These are phyloP conservation scores for Ascaphus truei DNA, from an alignment of 2,113 vertebrate species.

Conservation along the genomic window DNA sequence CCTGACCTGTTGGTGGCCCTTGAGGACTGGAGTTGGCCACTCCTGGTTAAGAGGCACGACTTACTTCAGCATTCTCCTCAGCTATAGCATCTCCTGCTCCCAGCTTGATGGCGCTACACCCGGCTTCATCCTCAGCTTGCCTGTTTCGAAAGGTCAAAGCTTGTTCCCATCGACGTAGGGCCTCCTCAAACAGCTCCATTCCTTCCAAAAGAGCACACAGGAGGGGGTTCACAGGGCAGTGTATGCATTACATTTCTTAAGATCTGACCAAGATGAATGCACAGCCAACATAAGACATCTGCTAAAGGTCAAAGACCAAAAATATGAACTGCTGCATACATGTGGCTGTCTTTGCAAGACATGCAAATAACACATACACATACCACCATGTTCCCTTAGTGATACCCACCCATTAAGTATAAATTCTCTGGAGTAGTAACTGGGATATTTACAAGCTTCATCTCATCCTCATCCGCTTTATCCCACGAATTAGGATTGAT, in stretches of 20 bases:
- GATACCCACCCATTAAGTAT: conserved; percentile 88
- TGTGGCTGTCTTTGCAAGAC: no score
- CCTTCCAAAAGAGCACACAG: conserved; percentile 58
- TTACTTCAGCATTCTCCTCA: conserved; percentile 86
- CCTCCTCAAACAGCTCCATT: conserved; percentile 96
- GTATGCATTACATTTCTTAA: background rate
- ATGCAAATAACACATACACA: no score
- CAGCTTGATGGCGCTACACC: conserved; percentile 74
- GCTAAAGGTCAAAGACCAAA: no score
- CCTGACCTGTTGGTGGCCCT: no score
- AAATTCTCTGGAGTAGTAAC: conserved; percentile 92
- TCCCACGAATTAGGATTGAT: conserved; percentile 86
- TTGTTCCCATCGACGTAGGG: conserved; percentile 88
- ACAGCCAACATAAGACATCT: no score
- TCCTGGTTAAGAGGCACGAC: no score
- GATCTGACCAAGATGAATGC: no score
- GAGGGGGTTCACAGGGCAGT: no score
- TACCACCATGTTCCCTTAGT: no score
- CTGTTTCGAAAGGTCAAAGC: conserved; percentile 82
- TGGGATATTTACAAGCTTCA: conserved; percentile 80
- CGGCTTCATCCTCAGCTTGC: conserved; percentile 77
- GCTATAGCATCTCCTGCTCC: conserved; percentile 87
- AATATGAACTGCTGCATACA: no score
- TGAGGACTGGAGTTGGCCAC: no score
- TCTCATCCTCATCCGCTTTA: conserved; percentile 72